Evolutionary conservation across 2,888 invertebrate genomes (phyloP).

Genomic region (Heliconius sara): DNA sequence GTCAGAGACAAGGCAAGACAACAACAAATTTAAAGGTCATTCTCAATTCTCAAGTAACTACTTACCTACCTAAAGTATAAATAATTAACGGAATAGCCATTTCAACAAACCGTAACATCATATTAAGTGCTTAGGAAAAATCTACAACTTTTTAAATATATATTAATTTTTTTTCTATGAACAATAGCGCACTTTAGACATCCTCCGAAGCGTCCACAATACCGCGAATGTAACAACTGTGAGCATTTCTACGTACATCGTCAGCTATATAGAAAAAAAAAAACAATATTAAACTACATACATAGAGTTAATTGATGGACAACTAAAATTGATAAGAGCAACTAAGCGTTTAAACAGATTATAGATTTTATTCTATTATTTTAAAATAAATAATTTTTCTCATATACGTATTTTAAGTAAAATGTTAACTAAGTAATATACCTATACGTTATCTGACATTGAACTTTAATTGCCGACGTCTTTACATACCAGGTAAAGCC

Average conservation of each 20-base stretch:
- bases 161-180: neutral
- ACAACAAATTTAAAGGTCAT: neutral
- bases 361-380: neutral
- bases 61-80: neutral
- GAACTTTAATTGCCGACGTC: slow-evolving; percentile 29
- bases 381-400: neutral
- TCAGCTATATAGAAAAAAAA: neutral
- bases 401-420: neutral
- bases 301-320: neutral
- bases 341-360: neutral
- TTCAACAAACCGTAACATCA: neutral
- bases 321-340: neutral
- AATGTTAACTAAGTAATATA: neutral
- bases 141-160: neutral
- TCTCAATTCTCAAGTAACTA: neutral
- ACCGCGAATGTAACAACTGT: neutral
- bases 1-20: no score
- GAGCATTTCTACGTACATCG: neutral
- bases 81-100: neutral
- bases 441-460: slow-evolving; percentile 26
- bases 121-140: neutral
- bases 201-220: neutral
- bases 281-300: no score
- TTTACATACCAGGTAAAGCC: slow-evolving; percentile 27
- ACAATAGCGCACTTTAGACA: slow-evolving; percentile 3